Evolutionary conservation across 2,888 invertebrate genomes (phyloP).

Genomic region (Eudasyphora cyanicolor): DNA sequence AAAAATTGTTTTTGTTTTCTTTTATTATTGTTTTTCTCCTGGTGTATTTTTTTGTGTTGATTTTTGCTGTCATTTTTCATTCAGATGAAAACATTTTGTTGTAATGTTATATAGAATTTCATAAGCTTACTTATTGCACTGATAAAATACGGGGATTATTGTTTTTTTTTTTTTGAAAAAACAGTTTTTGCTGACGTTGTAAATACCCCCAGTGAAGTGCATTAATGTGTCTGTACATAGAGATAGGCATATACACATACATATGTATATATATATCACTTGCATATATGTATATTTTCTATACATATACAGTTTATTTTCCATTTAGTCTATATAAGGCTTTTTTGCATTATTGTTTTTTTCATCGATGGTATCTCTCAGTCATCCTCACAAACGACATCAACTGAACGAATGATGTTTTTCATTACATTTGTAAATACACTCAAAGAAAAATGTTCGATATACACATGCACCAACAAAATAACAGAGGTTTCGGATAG

Average conservation of each 20-base stretch:
- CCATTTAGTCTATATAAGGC: not conserved
- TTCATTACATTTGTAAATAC: not conserved
- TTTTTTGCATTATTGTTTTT: not conserved
- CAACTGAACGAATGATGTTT: not conserved
- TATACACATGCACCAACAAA: not conserved
- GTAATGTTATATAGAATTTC: constrained; percentile 12
- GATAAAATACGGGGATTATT: constrained; percentile 38
- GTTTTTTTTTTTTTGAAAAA: not conserved
- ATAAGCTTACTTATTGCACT: constrained; percentile 33
- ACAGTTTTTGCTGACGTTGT: constrained; percentile 53
- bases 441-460: constrained; percentile 17
- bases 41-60: not conserved
- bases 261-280: not conserved
- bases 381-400: constrained; percentile 14
- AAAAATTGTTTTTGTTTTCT: constrained; percentile 13
- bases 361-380: not conserved
- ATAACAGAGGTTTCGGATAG: not conserved
- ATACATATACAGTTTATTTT: not conserved
- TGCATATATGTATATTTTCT: not conserved
- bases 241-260: not conserved
- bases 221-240: not conserved
- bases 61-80: constrained; percentile 11
- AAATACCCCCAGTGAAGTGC: constrained; percentile 56
- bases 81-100: constrained; percentile 5
- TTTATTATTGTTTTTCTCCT: not conserved